A percentile compares a stretch with the other conserved stretches of the same genome.
These are phyloP conservation scores for Zootoca vivipara DNA, from an alignment of 2,113 vertebrate species.

Conservation along the genomic window DNA sequence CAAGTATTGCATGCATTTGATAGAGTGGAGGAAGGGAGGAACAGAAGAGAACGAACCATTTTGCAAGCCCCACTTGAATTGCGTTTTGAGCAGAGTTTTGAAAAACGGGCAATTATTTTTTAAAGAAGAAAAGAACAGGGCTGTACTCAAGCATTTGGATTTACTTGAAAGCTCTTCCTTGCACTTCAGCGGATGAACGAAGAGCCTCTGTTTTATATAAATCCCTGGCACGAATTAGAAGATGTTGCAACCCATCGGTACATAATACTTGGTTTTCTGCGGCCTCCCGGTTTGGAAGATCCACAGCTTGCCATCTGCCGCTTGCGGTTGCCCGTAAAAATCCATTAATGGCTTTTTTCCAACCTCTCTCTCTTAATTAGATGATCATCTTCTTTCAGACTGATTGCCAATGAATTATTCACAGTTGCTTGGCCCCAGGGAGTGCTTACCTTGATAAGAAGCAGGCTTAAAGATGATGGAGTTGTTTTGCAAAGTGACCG, in stretches of 20 bases:
- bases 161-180: neutral
- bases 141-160: neutral
- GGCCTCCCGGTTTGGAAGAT: neutral
- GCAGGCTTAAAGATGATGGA: neutral
- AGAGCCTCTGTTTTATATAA: neutral
- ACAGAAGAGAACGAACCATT: neutral
- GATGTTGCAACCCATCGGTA: neutral
- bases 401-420: slow-evolving; percentile 20
- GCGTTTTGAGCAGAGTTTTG: neutral
- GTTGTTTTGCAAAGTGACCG: neutral
- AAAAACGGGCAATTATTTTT: neutral
- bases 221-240: neutral
- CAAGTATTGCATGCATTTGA: too few species aligned
- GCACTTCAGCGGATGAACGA: neutral
- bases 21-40: neutral
- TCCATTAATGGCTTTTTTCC: neutral
- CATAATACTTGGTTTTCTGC: neutral
- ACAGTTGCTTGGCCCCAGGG: neutral
- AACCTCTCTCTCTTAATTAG: neutral
- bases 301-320: neutral
- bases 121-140: neutral
- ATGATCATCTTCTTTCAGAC: slow-evolving; percentile 14
- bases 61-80: neutral
- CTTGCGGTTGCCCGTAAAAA: neutral
- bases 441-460: neutral